Evolutionary conservation across 2,888 invertebrate species (phyloP), one percentile per base, ranked within the genome.

Genomic region (Rhodophaea formosa): DNA sequence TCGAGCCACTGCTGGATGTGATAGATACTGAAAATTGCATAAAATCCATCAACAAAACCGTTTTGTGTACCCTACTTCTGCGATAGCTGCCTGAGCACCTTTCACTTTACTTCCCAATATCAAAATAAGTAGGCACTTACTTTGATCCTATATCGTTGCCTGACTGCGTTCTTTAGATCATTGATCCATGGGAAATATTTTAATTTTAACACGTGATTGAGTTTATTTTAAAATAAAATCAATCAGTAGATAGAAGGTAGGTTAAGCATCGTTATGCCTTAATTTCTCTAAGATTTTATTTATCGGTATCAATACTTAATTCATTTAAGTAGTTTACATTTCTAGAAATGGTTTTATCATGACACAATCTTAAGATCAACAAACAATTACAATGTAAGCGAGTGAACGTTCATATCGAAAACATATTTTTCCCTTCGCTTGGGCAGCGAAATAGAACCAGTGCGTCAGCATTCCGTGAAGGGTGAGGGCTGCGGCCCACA

Each of bases 11-110:
- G 79, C 87, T 86, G 86, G 82, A 72, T 82, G 83, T 86, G 89
- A 89, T 89, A 89, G 90, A 90, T 90, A 89, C 87, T 88, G 89
- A 86, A 90, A 89, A 91, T 91, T 90, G 89, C 90, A 91, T 91
- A 90, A 89, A 89, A 89, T 88, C 90, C 84, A 89, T 91, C 90
- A 90, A 84, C 84, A 82, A 82, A 72, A 77, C 79, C 79, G 82
- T 82, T 84, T 86, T 88, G 80, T 84, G 79, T 66, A 70, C 59
- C 60, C 35, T 53, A 53, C 60, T 57, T 32, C 47, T 44, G 35
- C 45, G 49, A 59, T 49, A 46, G 53, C 52, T 52, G 32, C 12
- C 46, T 51, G 23, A 30, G 54, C 29, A 16, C 52, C 44, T 55
- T 49, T 53, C 14, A 44, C 29, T 23, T 43, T 43, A 53, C 53